Conservation (phyloP, 1,140 invertebrate species). For the Phortica variegata region DNA sequence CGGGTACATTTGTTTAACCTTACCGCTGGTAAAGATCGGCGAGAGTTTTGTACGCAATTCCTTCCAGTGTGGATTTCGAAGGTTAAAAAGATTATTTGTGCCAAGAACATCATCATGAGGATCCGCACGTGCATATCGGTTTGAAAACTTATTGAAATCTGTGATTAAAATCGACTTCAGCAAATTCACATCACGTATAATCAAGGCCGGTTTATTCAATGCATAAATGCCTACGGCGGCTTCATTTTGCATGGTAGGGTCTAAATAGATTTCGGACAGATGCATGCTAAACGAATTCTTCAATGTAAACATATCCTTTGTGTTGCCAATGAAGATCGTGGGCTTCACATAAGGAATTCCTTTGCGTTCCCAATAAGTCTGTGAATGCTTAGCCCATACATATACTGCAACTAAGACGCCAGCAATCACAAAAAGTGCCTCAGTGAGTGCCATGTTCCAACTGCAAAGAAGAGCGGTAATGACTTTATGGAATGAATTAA, state of each 20-base stretch:
- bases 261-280: slow-evolving; percentile 35
- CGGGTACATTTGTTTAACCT: slow-evolving; percentile 62
- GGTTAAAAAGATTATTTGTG: slow-evolving; percentile 45
- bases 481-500: no score
- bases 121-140: slow-evolving; percentile 35
- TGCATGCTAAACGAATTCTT: slow-evolving; percentile 34
- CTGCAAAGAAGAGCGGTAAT: no score
- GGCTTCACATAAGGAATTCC: slow-evolving; percentile 39
- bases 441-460: slow-evolving; percentile 41
- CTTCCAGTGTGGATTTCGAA: slow-evolving; percentile 58
- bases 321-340: slow-evolving; percentile 40
- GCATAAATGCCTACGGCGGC: slow-evolving; percentile 57
- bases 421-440: slow-evolving; percentile 25
- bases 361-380: slow-evolving; percentile 46
- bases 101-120: slow-evolving; percentile 35
- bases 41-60: slow-evolving; percentile 60
- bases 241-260: slow-evolving; percentile 31
- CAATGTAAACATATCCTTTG: slow-evolving; percentile 23
- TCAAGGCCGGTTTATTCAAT: slow-evolving; percentile 55
- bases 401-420: slow-evolving; percentile 26
- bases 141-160: slow-evolving; percentile 55
- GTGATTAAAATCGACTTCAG: slow-evolving; percentile 60
- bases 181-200: slow-evolving; percentile 60
- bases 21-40: slow-evolving; percentile 61
- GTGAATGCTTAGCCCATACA: slow-evolving; percentile 35